These are phyloP conservation scores for Drosophila insularis DNA, from an alignment of 1,140 invertebrate species.

Conservation along the genomic window DNA sequence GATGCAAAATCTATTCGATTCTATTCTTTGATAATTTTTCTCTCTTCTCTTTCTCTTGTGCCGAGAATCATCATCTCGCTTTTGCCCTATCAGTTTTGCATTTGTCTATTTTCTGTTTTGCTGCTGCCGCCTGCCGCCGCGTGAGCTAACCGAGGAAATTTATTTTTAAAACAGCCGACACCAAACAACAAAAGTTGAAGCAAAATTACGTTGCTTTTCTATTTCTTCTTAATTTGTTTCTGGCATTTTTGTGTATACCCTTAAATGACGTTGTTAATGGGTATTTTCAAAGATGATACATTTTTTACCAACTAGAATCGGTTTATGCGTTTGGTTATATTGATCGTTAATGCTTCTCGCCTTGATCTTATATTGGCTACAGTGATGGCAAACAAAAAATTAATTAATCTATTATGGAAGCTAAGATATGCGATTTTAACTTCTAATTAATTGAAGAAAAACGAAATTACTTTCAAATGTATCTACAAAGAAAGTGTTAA, in stretches of 20 bases:
- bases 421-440: too few species aligned
- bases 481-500: too few species aligned
- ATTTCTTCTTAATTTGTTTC: constrained; percentile 25
- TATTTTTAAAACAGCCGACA: constrained; percentile 48
- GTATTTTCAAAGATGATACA: background rate
- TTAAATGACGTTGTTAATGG: background rate
- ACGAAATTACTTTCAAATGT: too few species aligned
- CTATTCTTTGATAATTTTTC: background rate
- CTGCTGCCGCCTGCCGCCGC: constrained; percentile 9
- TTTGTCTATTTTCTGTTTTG: constrained; percentile 38
- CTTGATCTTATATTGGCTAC: too few species aligned
- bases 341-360: too few species aligned
- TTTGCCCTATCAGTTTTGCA: constrained; percentile 34
- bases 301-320: too few species aligned
- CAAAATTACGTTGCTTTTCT: constrained; percentile 31
- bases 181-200: constrained; percentile 37
- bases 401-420: too few species aligned
- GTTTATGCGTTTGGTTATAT: too few species aligned
- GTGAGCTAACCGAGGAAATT: constrained; percentile 45
- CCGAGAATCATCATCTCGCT: constrained; percentile 1
- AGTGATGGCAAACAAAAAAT: too few species aligned
- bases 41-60: background rate
- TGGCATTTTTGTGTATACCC: constrained; percentile 9
- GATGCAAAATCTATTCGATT: background rate
- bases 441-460: too few species aligned